Base-by-base conservation (phyloP, 2,113 vertebrate species). In the Xiphophorus couchianus region DNA sequence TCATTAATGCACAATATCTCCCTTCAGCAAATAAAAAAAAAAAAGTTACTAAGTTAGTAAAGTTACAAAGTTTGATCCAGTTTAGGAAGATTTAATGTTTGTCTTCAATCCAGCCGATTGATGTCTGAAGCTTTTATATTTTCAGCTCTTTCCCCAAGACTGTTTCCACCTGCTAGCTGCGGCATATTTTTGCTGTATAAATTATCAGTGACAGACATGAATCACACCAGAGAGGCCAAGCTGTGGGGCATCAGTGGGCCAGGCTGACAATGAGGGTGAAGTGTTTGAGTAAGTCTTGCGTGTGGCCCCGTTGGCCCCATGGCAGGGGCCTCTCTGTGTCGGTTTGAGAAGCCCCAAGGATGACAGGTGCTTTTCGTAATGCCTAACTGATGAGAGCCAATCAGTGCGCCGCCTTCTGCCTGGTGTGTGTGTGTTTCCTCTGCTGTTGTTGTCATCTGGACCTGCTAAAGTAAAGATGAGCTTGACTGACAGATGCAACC, bases 401-500 rank as follows among this genome's bases (percentile, higher is more conserved):
- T 96, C 94, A 73, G 94, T 95, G 93, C 79, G 90, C 89, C 84
- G 91, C 92, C 88, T 94, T 93, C 90, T 84, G 85, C 92, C 51
- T 87, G 83, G 83, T 86, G 89, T 90, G 92, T 90, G 92, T 37
- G 35, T 86, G 84, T 89, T 81, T 91, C 84, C 62, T 84, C 73
- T 90, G 86, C 88, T 91, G 93, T 95, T 96, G 93, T 96, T 97
- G 95, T 97, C 96, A 96, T 97, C 95, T 96, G 95, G 95, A 94
- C 95, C 51, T 92, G 91, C 95, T 95, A 96, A 95, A 95, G 90
- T 94, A 96, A 96, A 96, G 96, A 97, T 95, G 96, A 96, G 93
- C 96, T 96, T 97, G 96, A 97, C 95, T 97, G 96, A 96, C 96
- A 96, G 96, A 95, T 96, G 96, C 96, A 96, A 96, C 95, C 95